Conservation (phyloP, 2,888 invertebrate species). For the Coremacera marginata region DNA sequence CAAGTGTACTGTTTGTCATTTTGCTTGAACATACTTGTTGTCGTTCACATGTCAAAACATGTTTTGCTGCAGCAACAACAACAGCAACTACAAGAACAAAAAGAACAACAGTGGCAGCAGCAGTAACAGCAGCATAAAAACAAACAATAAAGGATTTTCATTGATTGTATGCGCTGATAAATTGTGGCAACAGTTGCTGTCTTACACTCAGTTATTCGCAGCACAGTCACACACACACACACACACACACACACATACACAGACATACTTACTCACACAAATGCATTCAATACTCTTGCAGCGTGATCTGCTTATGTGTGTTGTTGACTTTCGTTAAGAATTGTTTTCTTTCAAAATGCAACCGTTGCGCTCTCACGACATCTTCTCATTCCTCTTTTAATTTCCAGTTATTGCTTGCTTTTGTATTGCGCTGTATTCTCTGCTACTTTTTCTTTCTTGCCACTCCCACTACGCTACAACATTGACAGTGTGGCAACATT, state of each 20-base stretch:
- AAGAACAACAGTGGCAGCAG: background rate
- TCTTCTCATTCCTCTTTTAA: background rate
- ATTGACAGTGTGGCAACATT: constrained; percentile 3
- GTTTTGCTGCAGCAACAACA: background rate
- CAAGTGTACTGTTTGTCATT: background rate
- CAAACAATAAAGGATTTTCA: background rate
- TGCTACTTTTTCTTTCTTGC: background rate
- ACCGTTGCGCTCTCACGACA: background rate
- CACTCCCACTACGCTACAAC: background rate
- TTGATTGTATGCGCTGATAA: constrained; percentile 8
- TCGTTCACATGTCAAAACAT: constrained; percentile 9
- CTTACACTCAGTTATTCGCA: background rate
- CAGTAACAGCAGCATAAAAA: background rate
- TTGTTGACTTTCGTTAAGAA: background rate
- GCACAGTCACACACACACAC: background rate
- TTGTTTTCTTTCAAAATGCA: background rate
- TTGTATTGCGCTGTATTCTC: background rate
- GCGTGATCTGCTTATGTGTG: constrained; percentile 23
- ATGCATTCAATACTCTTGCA: constrained; percentile 31
- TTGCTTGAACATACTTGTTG: background rate
- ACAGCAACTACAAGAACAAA: background rate
- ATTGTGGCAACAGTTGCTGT: constrained; percentile 16
- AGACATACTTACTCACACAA: constrained; percentile 11
- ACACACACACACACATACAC: background rate
- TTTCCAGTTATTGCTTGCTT: background rate